Percentiles rank a stretch among this genome's conserved stretches.
phyloP scores from a whole-genome alignment of 2,888 invertebrate species.

The Neelides folsomi region DNA sequence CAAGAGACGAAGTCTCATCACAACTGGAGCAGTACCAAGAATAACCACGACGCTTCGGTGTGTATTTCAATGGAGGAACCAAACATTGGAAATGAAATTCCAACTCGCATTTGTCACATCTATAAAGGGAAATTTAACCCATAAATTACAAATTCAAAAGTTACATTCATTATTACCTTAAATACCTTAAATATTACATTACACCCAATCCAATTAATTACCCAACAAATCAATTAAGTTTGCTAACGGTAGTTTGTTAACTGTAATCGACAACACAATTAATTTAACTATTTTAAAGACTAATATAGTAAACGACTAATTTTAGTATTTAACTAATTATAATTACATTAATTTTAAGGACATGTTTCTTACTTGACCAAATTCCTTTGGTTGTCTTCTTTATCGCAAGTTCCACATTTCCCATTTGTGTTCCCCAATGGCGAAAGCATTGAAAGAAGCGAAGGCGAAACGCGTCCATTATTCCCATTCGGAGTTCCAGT shows the following conservation, averaged over 20 bases:
- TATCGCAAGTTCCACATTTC: slow-evolving; percentile 54
- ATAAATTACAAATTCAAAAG: too few species aligned
- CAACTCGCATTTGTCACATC: slow-evolving; percentile 81
- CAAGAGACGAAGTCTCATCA: slow-evolving; percentile 43
- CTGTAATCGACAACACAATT: background rate
- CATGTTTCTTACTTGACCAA: slow-evolving; percentile 55
- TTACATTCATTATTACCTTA: too few species aligned
- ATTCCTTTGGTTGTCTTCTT: slow-evolving; percentile 49
- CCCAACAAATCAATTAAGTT: too few species aligned
- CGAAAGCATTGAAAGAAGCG: background rate
- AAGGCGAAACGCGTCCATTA: background rate
- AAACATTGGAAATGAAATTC: slow-evolving; percentile 85
- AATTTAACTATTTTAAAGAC: too few species aligned
- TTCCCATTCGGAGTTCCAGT: too few species aligned
- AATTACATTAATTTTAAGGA: too few species aligned
- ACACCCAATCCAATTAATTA: too few species aligned
- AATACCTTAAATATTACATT: too few species aligned
- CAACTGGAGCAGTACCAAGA: slow-evolving; percentile 94
- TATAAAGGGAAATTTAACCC: slow-evolving; percentile 39
- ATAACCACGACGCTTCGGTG: slow-evolving; percentile 84
- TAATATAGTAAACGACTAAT: too few species aligned
- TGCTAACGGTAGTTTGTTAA: too few species aligned
- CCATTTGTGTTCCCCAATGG: slow-evolving; percentile 9
- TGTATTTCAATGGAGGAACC: slow-evolving; percentile 84
- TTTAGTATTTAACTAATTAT: too few species aligned